A percentile compares a stretch with the other conserved stretches of the same genome.
phyloP scores from a whole-genome alignment of 2,113 vertebrate species.

The Maccullochella peelii region DNA sequence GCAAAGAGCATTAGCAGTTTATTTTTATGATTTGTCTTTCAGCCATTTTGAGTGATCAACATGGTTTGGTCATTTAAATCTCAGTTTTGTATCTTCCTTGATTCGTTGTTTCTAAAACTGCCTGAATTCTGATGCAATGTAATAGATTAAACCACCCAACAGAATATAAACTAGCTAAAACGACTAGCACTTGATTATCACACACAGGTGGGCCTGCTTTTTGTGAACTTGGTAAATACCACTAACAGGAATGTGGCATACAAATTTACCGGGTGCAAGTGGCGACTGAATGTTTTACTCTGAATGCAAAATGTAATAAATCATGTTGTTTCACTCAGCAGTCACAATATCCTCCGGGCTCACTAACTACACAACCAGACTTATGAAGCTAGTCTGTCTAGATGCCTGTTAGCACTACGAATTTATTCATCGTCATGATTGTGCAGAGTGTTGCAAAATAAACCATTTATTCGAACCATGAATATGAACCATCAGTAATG shows the following conservation, averaged over 20 bases:
- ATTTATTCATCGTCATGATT: conserved; percentile 50
- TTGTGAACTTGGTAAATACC: conserved; percentile 14
- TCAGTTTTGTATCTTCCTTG: neutral
- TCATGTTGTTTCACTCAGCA: conserved; percentile 13
- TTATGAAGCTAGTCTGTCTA: conserved; percentile 11
- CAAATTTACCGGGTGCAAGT: neutral
- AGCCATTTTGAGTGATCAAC: neutral
- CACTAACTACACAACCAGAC: conserved; percentile 24
- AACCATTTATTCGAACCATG: conserved; percentile 25
- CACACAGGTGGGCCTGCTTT: conserved; percentile 15
- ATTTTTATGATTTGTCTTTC: neutral
- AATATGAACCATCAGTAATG: neutral
- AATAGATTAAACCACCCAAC: neutral
- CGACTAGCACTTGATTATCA: neutral
- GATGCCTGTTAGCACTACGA: conserved; percentile 19
- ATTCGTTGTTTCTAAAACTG: neutral
- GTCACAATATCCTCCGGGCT: conserved; percentile 10
- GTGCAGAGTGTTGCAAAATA: conserved; percentile 32
- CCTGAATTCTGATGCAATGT: neutral
- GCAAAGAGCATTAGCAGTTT: neutral
- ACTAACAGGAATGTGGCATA: neutral
- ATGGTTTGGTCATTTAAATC: neutral
- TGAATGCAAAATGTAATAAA: conserved; percentile 32
- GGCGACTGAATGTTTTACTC: conserved; percentile 12
- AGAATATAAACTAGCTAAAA: neutral